Evolutionary conservation across 2,888 invertebrate genomes (phyloP), one percentile per base, ranked within the genome.

Genomic region (Drosophila neoperkinsi): DNA sequence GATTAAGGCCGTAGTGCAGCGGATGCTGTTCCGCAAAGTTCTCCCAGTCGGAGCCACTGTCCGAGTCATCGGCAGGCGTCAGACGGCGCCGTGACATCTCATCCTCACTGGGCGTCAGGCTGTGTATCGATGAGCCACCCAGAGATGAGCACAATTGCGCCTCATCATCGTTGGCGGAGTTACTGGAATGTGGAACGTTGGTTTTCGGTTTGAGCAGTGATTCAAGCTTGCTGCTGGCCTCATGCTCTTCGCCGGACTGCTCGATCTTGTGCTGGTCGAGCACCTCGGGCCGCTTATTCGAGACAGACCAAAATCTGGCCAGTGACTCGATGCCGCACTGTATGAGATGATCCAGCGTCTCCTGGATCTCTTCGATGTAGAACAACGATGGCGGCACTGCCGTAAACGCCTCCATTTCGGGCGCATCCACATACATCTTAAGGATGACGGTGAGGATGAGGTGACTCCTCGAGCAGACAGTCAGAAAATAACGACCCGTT

Each of bases 321-420:
- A 97, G 94, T 78, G 95, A 95, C 72, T 96, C 95, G 28, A 97
- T 94, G 5, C 97, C 97, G 18, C 97, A 95, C 78, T 96, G 96
- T 83, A 96, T 95, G 0, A 97, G 94, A 78, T 97, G 95, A 58
- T 96, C 95, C 4, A 98, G 92, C 3, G 98, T 98, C 74, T 97
- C 97, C 92, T 97, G 97, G 59, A 97, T 98, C 93, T 98, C 98
- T 93, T 98, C 97, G 0, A 98, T 97, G 87, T 97, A 97, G 93
- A 97, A 97, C 4, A 91, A 52, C 0, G 92, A 91, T 0, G 92
- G 92, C 0, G 90, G 84, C 9, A 92, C 81, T 16, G 77, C 78
- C 3, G 79, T 73, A 41, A 82, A 81, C 1, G 82, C 81, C 4
- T 82, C 82, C 77, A 85, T 71, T 50, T 87, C 86, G 0, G 91